Conservation (phyloP, 1,140 invertebrate species). For the Asbolus verrucosus region DNA sequence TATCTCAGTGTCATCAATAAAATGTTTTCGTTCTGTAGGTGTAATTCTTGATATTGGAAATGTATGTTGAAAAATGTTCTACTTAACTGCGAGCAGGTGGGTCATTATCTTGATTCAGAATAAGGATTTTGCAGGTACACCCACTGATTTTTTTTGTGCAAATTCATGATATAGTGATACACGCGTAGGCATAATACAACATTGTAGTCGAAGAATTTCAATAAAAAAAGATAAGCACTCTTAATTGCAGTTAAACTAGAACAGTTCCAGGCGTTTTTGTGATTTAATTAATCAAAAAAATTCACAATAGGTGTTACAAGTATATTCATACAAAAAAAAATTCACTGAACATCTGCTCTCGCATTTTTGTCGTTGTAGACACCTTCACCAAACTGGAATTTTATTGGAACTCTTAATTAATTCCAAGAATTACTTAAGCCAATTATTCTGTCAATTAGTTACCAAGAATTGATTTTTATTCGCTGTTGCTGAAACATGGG, state of each 20-base stretch:
- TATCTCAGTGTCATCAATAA: background rate
- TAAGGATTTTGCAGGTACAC: slow-evolving; percentile 9
- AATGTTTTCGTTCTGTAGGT: background rate
- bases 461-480: background rate
- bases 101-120: background rate
- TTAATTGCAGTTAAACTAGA: too few species aligned
- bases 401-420: background rate
- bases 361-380: too few species aligned
- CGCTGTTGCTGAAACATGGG: background rate
- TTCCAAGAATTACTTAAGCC: background rate
- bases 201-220: too few species aligned
- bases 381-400: too few species aligned
- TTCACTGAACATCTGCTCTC: too few species aligned
- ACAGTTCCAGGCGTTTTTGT: too few species aligned
- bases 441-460: too few species aligned
- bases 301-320: too few species aligned
- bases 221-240: too few species aligned
- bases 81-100: slow-evolving; percentile 18
- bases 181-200: background rate
- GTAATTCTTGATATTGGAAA: background rate
- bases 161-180: background rate
- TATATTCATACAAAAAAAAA: too few species aligned
- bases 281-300: too few species aligned
- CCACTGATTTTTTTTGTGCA: slow-evolving; percentile 4
- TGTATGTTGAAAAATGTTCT: slow-evolving; percentile 16